These are phyloP conservation scores for Cranoglanis bouderius DNA, from an alignment of 2,113 vertebrate genomes.

Conservation along the genomic window DNA sequence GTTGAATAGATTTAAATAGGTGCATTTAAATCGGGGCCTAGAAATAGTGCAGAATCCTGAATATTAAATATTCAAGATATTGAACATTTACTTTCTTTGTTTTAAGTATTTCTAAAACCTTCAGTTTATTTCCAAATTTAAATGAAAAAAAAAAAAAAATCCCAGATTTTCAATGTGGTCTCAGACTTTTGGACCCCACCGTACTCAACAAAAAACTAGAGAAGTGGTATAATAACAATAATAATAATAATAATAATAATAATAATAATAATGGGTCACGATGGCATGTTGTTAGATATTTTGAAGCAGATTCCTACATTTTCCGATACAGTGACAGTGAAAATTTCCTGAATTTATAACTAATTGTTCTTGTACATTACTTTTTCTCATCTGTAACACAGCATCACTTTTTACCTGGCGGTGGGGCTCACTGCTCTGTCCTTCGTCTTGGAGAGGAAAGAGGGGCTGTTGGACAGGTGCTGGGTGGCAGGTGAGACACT, in stretches of 20 bases:
- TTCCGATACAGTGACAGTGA: too few relatives aligned
- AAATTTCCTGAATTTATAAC: background rate
- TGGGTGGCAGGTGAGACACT: slow-evolving; percentile 75
- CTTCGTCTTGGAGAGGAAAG: slow-evolving; percentile 77
- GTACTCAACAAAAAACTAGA: background rate
- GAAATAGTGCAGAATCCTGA: background rate
- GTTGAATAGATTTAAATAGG: background rate
- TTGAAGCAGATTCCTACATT: background rate
- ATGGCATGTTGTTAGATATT: background rate
- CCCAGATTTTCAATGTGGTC: background rate
- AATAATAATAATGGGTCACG: background rate
- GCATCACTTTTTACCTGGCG: slow-evolving; percentile 79
- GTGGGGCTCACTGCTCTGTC: slow-evolving; percentile 78
- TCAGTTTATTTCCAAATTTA: background rate
- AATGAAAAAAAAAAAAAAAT: background rate
- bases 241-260: background rate
- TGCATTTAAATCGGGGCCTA: background rate
- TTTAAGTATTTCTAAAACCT: background rate
- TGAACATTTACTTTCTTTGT: background rate
- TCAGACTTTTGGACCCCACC: background rate
- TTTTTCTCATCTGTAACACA: slow-evolving; percentile 39
- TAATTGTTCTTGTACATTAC: background rate
- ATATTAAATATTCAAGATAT: background rate
- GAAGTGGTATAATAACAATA: background rate
- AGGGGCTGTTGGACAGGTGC: slow-evolving; percentile 75